Evolutionary conservation across 2,797 vertebrate species (phyloP), one percentile per base, ranked within the genome.

Genomic region (Merluccius polli): DNA sequence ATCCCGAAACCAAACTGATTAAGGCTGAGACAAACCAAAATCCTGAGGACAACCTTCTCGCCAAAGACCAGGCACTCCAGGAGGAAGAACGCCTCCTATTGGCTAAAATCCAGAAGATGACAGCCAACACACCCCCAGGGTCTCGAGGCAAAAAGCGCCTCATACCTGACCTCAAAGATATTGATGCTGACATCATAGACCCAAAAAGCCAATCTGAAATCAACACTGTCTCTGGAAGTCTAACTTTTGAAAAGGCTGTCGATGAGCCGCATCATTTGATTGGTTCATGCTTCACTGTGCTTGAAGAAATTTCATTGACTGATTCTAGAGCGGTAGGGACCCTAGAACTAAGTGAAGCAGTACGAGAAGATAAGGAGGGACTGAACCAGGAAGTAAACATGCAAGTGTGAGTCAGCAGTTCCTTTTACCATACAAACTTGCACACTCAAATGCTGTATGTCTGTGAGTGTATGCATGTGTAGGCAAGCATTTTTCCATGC

Each of bases 341-440:
- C 71, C 72, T 35, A 30, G 75, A 85, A 41, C 35, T 73, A 24
- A 30, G 69, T 21, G 65, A 72, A 33, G 70, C 72, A 78, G 75
- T 73, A 41, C 71, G 41, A 72, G 75, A 79, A 74, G 86, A 84
- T 32, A 15, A 29, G 41, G 78, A 76, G 71, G 35, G 35, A 69
- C 70, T 65, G 67, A 73, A 72, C 30, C 68, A 31, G 44, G 75
- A 76, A 75, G 71, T 73, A 75, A 79, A 74, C 68, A 79, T 89
- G 69, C 71, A 87, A 44, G 82, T 74, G 94, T 94, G 94, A 95
- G 94, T 94, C 79, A 75, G 77, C 79, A 72, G 75, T 80, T 81
- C 75, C 65, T n/a, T 27, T 59, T 30, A 27, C 52, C 15, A 71
- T 27, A 11, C 71, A 33, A 3, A 8, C 12, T 13, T 8, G 29